Evolutionary conservation across 2,797 vertebrate species (phyloP), one percentile per base, ranked within the genome.

Genomic region (Pseudopleuronectes americanus): DNA sequence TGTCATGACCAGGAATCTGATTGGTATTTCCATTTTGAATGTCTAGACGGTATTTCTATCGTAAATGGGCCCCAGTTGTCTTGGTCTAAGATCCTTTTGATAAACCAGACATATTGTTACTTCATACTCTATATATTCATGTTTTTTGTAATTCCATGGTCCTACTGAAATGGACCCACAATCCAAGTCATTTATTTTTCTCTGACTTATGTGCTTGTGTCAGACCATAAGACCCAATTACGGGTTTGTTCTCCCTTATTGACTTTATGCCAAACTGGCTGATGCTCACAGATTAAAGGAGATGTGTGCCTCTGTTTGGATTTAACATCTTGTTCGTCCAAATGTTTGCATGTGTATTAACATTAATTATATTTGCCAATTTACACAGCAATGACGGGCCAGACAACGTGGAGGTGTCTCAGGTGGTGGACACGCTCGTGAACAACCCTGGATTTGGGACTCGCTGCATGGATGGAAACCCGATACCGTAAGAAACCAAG

Each of bases 361-460:
- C 62, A 36, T 47, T 54, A 3, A 77, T 64, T 49, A 4, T 45
- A 3, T 68, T 73, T 12, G 26, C 9, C 2, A 9, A 55, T 62
- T 28, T 74, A 84, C 65, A 8, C 88, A 99, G 98, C 90, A 96
- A 97, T 0, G 98, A 99, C 23, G 91, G 90, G 23, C 94, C 94
- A 0, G 92, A 91, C 57, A 94, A 96, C 41, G 8, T 14, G 0
- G 89, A 94, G 67, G 96, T 95, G 79, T 91, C 93, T 66, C 88
- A 64, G 8, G 96, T 99, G 83, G 88, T 94, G 68, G 93, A 96
- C 0, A 94, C 96, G 6, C 93, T 99, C 79, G 92, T 96, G 62
- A 90, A 91, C 74, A 92, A 93, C 14, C 98, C 98, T 3, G 98
- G 98, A 36, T 98, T 99, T 61, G 98, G 98, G 14, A 99, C 96